Evolutionary conservation across 2,797 vertebrate species (phyloP).

Genomic region (Streptopelia turtur): DNA sequence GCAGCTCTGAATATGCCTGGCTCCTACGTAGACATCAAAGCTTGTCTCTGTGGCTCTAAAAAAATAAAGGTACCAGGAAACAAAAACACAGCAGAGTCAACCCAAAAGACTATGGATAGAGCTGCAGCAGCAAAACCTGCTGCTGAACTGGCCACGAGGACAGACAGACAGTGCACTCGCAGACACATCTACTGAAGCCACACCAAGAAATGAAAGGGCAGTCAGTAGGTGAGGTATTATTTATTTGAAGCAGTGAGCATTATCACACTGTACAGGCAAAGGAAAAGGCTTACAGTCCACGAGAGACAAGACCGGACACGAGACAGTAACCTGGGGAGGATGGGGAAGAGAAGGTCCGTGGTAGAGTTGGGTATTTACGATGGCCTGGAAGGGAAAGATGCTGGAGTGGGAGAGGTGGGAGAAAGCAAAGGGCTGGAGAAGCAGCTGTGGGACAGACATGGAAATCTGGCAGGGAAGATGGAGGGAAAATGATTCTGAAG

Average conservation of each 20-base stretch:
- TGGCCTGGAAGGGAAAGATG: background rate
- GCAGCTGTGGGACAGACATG: background rate
- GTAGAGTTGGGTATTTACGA: background rate
- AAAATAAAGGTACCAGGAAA: background rate
- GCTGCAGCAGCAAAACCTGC: fast-evolving
- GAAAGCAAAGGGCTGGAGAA: background rate
- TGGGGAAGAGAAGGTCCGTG: background rate
- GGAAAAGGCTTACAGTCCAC: background rate
- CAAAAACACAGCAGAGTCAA: background rate
- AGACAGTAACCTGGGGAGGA: background rate
- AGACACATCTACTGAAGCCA: slow-evolving; percentile 9
- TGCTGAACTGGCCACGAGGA: background rate
- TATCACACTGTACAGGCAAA: slow-evolving; percentile 17
- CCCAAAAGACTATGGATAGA: background rate
- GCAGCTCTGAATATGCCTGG: background rate
- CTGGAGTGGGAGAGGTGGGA: background rate
- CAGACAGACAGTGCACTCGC: background rate
- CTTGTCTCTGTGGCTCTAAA: background rate
- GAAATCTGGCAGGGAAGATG: background rate
- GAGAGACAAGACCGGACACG: background rate
- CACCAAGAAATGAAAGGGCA: background rate
- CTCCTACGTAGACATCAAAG: background rate
- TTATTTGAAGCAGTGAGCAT: slow-evolving; percentile 22
- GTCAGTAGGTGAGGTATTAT: background rate
- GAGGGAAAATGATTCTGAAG: background rate